Base-by-base conservation (phyloP, 2,113 vertebrate species). In the Leptodactylus fuscus region DNA sequence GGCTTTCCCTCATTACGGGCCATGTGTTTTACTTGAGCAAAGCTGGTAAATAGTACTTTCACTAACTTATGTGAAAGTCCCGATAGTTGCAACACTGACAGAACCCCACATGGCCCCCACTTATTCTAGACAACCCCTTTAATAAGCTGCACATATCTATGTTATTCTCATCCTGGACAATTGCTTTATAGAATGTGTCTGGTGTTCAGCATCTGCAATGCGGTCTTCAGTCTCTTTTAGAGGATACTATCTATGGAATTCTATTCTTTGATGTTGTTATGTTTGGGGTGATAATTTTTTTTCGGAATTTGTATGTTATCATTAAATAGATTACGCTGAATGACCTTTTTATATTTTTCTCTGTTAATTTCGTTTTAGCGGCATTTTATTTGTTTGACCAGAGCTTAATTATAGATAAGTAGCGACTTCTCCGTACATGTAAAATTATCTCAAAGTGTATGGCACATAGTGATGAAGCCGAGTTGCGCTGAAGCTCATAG, bases 321-420 rank as follows among this genome's bases (percentile, higher is more conserved):
- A 24, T 51, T 20, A 46, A 73, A 22, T 22, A 49, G 44, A 27
- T n/a, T n/a, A 1, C n/a, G 29, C n/a, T 6, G n/a, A 44, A 15
- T 16, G 29, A 34, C 62, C 62, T 67, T 67, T n/a, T n/a, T n/a
- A n/a, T 67, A 67, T 48, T 75, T 75, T 29, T 20, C 71, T 48
- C 2, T 44, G 32, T 13, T 51, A 32, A 76, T 76, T 76, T 9
- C n/a, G 41, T 32, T 76, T 76, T 38, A 34, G 2, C 20, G 51
- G n/a, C 18, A 24, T 79, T 58, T 79, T 79, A 79, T 79, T 79
- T 79, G 73, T 49, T 79, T 55, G 76, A 79, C 76, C 75, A 58
- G 5, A 55, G 51, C 51, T 81, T 67, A 49, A 81, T 67, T 69
- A 81, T 67, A 65, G 58, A 49, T 81, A 81, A 81, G 41, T 80